Evolutionary conservation across 1,140 invertebrate species (phyloP), one percentile per base, ranked within the genome.

Genomic region (Temnothorax longispinosus): DNA sequence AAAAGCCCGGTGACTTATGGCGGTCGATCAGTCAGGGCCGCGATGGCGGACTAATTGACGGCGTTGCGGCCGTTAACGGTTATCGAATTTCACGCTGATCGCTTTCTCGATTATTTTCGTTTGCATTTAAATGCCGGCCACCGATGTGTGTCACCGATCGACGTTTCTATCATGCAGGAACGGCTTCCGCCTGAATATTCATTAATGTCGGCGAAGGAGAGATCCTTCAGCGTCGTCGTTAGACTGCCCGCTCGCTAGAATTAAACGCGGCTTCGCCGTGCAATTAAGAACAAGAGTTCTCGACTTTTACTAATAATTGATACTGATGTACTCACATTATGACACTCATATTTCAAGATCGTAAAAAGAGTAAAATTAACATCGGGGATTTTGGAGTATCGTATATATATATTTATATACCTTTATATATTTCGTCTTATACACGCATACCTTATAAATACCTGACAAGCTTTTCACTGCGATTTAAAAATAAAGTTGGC

Each of bases 1-100:
- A 85, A 77, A 86, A 77, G 74, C 52, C 35, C 44, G 86, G 15
- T 81, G 80, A 90, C 81, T 90, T 85, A 85, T 88, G 76, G 32
- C 38, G 69, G 18, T 27, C 85, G 75, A 81, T 89, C 86, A 84
- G 85, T 90, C 86, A 85, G 88, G 11, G 11, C 50, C 84, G 72
- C 84, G 54, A 56, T 67, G 84, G 64, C 87, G 56, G 27, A 27
- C 69, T 89, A 87, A 89, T 90, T 89, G 88, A 76, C 56, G 21
- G 74, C 38, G 67, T 18, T 50, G 65, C 62, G 69, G 67, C 75
- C 50, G 64, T 60, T 88, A 84, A 87, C 85, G 76, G 85, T 81
- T 54, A 76, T 80, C 62, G 65, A 54, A 71, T 72, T 76, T 78
- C n/a, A 67, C 50, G 65, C 32, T 54, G 60, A 32, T 85, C 54